Base-by-base conservation (phyloP, 2,888 invertebrate genomes). In the Hemaris fuciformis region DNA sequence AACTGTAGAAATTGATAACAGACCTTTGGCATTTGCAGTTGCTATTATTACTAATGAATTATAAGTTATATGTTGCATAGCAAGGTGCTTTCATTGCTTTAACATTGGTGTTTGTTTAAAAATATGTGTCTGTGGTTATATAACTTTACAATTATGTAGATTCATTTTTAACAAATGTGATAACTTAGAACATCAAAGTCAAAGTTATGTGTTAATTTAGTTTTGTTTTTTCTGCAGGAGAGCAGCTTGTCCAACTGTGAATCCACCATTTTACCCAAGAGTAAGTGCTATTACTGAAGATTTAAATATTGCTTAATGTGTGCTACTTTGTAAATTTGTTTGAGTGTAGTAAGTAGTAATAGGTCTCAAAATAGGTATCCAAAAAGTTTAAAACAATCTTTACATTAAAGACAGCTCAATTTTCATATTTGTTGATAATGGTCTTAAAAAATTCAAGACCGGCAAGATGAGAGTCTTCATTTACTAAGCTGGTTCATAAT, bases 191-290 rank as follows among this genome's bases (percentile, higher is more conserved):
- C n/a, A n/a, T n/a, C n/a, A n/a, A n/a, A n/a, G n/a, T n/a, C n/a
- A n/a, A n/a, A n/a, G n/a, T n/a, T n/a, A 15, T 57, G 25, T 48
- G 57, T 62, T 63, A 59, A 25, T n/a, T 53, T 25, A 27, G 15
- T 15, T 27, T 27, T 62, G 62, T 66, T 59, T 59, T 64, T 62
- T 70, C 61, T 70, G 41, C 75, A 84, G 84, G 66, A 70, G 63
- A 70, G 73, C 75, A 69, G 71, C 77, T 66, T 73, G 84, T 81
- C 80, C 73, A 72, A 73, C 73, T 65, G 61, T 74, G 71, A 75
- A 68, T 64, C 72, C 61, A 59, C 59, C 62, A 62, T 27, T 22
- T 57, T 63, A 59, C 48, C 64, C 59, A 65, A 61, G 64, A 64
- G 75, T 75, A 68, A 75, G 75, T 74, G 18, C 57, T 57, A 23